Conservation (phyloP, 2,797 vertebrate genomes). For the Danio tinwini region DNA sequence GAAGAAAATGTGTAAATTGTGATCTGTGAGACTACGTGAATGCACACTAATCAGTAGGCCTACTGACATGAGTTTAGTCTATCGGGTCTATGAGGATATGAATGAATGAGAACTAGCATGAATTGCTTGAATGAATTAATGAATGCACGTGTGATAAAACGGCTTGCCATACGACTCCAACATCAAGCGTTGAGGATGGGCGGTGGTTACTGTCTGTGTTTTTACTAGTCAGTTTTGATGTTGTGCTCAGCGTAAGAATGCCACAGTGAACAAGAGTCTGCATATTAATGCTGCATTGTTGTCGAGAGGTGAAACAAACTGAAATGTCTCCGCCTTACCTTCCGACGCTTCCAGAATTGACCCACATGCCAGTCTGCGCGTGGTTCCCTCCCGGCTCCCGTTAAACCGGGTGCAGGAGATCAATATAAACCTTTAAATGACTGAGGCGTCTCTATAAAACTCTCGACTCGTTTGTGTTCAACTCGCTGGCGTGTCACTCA, state of each 20-base stretch:
- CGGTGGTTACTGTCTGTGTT: constrained; percentile 34
- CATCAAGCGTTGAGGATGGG: constrained; percentile 22
- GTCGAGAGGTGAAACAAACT: constrained; percentile 58
- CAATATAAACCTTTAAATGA: constrained; percentile 24
- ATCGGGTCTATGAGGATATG: neutral
- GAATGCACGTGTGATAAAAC: neutral
- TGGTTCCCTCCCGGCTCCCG: constrained; percentile 67
- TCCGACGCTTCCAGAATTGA: constrained; percentile 83
- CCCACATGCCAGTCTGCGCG: constrained; percentile 82
- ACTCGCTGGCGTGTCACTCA: constrained; percentile 55
- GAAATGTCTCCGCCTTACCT: constrained; percentile 72
- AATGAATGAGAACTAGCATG: neutral
- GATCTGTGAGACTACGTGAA: neutral
- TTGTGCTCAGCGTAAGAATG: neutral
- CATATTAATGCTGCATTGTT: neutral
- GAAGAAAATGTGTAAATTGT: neutral
- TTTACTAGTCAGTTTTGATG: constrained; percentile 19
- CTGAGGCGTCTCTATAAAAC: constrained; percentile 51
- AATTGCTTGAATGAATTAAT: neutral
- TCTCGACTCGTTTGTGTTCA: constrained; percentile 24
- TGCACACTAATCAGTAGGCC: neutral
- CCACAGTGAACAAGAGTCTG: neutral
- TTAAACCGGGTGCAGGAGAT: constrained; percentile 67
- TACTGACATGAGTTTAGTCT: neutral
- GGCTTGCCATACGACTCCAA: constrained; percentile 34